These are phyloP conservation scores for Cuculus canorus DNA, from an alignment of 2,797 vertebrate species.

Conservation along the genomic window DNA sequence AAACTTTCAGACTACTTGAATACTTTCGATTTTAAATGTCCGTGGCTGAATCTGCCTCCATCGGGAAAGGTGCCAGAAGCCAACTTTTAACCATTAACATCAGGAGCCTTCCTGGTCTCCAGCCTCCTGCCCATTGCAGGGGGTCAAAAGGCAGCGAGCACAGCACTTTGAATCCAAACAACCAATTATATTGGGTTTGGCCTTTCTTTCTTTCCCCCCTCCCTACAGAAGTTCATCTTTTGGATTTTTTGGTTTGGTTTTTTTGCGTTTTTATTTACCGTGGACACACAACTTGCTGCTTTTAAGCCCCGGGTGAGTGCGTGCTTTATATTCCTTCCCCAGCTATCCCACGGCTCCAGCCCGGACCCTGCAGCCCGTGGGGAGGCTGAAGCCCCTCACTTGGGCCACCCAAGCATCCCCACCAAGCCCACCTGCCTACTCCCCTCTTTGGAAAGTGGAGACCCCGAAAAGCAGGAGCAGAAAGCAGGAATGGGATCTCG, in stretches of 20 bases:
- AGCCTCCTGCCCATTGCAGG: background rate
- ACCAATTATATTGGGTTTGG: too few relatives aligned
- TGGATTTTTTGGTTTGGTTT: too few relatives aligned
- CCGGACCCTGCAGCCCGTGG: too few relatives aligned
- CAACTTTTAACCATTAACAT: constrained; percentile 10
- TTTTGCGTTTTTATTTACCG: background rate
- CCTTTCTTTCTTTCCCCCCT: too few relatives aligned
- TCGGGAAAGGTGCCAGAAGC: constrained; percentile 24
- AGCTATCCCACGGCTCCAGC: background rate
- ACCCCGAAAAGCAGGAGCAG: background rate
- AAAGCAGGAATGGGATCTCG: too few relatives aligned
- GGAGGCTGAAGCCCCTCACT: too few relatives aligned
- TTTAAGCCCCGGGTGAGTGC: background rate
- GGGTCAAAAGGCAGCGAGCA: background rate
- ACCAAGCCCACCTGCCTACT: background rate
- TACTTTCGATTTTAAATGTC: constrained; percentile 61
- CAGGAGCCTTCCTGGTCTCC: background rate
- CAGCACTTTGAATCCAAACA: background rate
- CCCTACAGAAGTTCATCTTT: background rate
- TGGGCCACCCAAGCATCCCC: background rate
- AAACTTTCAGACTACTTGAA: constrained; percentile 41
- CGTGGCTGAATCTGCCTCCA: background rate
- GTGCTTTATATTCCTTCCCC: background rate
- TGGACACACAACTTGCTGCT: background rate
- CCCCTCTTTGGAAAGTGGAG: background rate